Percentiles rank a stretch among this genome's conserved stretches.
Evolutionary conservation across 1,140 invertebrate genomes (phyloP).

Genomic region (Drosophila pseudoobscura): DNA sequence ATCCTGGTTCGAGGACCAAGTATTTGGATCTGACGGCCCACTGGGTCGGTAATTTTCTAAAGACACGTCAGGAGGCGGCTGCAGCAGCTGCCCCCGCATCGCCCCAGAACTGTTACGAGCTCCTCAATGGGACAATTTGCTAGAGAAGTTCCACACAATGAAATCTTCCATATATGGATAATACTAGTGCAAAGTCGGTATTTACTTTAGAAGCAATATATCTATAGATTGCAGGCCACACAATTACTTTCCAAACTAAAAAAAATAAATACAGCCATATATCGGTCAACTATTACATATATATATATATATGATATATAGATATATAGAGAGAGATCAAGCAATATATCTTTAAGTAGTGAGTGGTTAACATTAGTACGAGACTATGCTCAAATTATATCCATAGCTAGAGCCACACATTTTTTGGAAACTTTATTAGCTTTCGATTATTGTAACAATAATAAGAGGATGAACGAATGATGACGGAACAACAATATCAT

Average conservation of each 20-base stretch:
- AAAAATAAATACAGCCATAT: conserved; percentile 14
- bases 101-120: conserved; percentile 71
- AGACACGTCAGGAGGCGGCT: conserved; percentile 72
- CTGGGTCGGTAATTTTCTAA: conserved; percentile 85
- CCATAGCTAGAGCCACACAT: conserved; percentile 36
- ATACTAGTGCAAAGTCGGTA: conserved; percentile 35
- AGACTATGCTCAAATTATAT: conserved; percentile 14
- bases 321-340: conserved; percentile 36
- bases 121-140: conserved; percentile 82
- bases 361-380: conserved; percentile 16
- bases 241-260: conserved; percentile 60
- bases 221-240: conserved; percentile 60
- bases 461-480: conserved; percentile 43
- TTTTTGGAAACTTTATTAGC: conserved; percentile 57
- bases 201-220: conserved; percentile 76
- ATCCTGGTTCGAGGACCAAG: conserved; percentile 85
- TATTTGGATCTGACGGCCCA: conserved; percentile 86
- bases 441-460: conserved; percentile 55
- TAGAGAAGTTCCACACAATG: conserved; percentile 26
- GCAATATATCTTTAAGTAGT: conserved; percentile 45
- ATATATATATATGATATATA: conserved; percentile 50
- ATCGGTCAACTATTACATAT: conserved; percentile 60
- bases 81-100: conserved; percentile 44
- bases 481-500: conserved; percentile 32
- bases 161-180: conserved; percentile 35